phyloP scores from a whole-genome alignment of 1,140 invertebrate genomes.

The Coenobita brevimanus region DNA sequence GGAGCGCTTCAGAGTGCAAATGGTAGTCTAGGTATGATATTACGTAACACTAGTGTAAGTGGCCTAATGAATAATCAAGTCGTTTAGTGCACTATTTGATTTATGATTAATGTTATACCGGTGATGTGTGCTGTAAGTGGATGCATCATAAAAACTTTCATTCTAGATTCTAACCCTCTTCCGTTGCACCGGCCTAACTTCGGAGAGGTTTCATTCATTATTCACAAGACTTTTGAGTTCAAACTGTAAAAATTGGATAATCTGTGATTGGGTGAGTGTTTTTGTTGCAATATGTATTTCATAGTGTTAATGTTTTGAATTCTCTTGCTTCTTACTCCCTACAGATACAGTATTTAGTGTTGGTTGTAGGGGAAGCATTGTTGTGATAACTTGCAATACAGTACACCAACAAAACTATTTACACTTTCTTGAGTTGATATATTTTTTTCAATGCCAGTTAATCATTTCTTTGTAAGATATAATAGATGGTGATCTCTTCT shows the following conservation, averaged over 20 bases:
- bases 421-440: slow-evolving; percentile 8
- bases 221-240: slow-evolving; percentile 20
- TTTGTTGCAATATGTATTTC: slow-evolving; percentile 54
- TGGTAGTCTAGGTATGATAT: slow-evolving; percentile 65
- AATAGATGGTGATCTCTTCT: slow-evolving; percentile 45
- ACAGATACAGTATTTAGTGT: neutral
- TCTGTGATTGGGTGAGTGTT: slow-evolving; percentile 40
- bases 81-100: slow-evolving; percentile 59
- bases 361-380: slow-evolving; percentile 6
- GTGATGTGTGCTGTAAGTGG: slow-evolving; percentile 39
- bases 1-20: slow-evolving; percentile 66
- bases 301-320: slow-evolving; percentile 14
- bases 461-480: slow-evolving; percentile 11
- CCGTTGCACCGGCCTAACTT: neutral
- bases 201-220: slow-evolving; percentile 36
- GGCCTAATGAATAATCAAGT: slow-evolving; percentile 62
- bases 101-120: slow-evolving; percentile 47
- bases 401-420: slow-evolving; percentile 15
- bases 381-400: slow-evolving; percentile 62
- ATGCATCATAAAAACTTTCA: slow-evolving; percentile 43
- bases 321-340: slow-evolving; percentile 18
- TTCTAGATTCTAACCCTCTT: slow-evolving; percentile 1
- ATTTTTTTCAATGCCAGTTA: slow-evolving; percentile 17
- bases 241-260: slow-evolving; percentile 38
- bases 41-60: slow-evolving; percentile 63